Evolutionary conservation across 2,113 vertebrate species (phyloP).

Genomic region (Ailuropoda melanoleuca): DNA sequence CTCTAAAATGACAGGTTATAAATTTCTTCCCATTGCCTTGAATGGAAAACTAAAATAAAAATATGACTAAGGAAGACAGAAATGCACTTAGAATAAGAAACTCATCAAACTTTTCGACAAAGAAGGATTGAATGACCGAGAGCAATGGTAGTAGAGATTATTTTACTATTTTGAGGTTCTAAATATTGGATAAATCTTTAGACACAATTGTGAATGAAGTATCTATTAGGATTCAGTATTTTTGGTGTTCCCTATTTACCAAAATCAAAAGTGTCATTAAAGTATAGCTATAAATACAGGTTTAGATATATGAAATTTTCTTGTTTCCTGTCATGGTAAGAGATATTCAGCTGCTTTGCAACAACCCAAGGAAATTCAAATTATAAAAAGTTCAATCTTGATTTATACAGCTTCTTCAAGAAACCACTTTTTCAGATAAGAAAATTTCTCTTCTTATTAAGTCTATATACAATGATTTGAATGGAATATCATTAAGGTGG

Average conservation of each 20-base stretch:
- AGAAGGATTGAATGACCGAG: not conserved
- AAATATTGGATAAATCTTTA: constrained; percentile 14
- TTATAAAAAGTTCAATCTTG: not conserved
- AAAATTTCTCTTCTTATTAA: not conserved
- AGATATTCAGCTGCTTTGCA: not conserved
- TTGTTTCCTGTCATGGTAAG: not conserved
- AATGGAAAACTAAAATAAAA: not conserved
- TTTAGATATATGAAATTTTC: not conserved
- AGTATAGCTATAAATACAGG: not conserved
- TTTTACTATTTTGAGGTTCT: not conserved
- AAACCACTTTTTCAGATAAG: not conserved
- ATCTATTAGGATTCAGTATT: not conserved
- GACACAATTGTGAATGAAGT: not conserved
- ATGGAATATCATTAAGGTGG: not conserved
- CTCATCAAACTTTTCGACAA: not conserved
- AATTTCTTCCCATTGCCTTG: not conserved
- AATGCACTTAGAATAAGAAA: constrained; percentile 35
- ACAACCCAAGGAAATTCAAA: constrained; percentile 42
- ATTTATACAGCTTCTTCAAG: not conserved
- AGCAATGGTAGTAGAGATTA: not conserved
- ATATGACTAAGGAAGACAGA: not conserved
- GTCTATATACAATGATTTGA: not conserved
- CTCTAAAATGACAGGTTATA: not conserved
- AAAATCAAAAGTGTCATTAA: not conserved
- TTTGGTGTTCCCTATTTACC: not conserved